These are phyloP conservation scores for Limnephilus marmoratus DNA, from an alignment of 2,888 invertebrate species.

Conservation along the genomic window DNA sequence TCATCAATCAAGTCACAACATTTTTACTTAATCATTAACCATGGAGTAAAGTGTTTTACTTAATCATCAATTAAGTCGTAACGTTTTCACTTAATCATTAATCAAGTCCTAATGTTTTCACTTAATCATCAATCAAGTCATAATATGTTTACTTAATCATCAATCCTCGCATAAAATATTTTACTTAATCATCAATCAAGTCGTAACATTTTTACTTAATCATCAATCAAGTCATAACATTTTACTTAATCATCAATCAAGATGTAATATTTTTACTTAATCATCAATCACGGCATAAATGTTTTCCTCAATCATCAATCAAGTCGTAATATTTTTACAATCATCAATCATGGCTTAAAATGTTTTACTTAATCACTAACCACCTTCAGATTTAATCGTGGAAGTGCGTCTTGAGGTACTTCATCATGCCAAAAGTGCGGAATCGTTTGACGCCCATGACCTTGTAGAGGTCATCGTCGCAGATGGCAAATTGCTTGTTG, in stretches of 20 bases:
- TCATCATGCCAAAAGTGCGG: slow-evolving; percentile 98
- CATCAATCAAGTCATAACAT: too few relatives aligned
- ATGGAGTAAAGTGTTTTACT: too few relatives aligned
- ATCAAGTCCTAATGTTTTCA: too few relatives aligned
- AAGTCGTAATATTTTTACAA: background rate
- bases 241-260: too few relatives aligned
- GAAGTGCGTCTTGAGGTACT: slow-evolving; percentile 95
- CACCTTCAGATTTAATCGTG: slow-evolving; percentile 73
- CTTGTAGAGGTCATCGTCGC: slow-evolving; percentile 92
- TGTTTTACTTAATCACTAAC: background rate
- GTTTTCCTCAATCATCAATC: too few relatives aligned
- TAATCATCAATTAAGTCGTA: too few relatives aligned
- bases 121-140: background rate
- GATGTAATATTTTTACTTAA: too few relatives aligned
- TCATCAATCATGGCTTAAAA: background rate
- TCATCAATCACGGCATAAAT: background rate
- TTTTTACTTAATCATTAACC: too few relatives aligned
- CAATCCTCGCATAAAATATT: background rate
- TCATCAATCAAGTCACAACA: too few relatives aligned
- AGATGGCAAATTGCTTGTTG: slow-evolving; percentile 96
- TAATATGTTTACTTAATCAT: background rate
- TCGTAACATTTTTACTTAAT: background rate
- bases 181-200: background rate
- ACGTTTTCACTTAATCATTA: too few relatives aligned
- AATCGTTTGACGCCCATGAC: slow-evolving; percentile 95